Evolutionary conservation across 2,888 invertebrate genomes (phyloP), one percentile per base, ranked within the genome.

Genomic region (Chrysotoxum bicinctum): DNA sequence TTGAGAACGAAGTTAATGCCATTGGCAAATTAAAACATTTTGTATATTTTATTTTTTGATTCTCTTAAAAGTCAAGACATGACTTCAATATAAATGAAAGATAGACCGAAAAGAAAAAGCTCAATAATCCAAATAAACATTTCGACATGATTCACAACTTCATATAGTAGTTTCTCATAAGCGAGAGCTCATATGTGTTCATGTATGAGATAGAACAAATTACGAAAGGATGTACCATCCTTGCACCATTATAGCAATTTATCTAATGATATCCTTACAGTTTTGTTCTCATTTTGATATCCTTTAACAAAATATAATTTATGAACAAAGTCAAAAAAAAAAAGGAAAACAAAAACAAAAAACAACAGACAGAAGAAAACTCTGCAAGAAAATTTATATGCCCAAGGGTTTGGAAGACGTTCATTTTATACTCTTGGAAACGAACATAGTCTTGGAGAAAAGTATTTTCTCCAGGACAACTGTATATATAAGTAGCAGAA

Each of bases 191-290:
- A 32, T 21, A 30, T 43, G 40, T 64, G 40, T n/a, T 60, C 3
- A n/a, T n/a, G n/a, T n/a, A n/a, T n/a, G n/a, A n/a, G n/a, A n/a
- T n/a, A n/a, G 5, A 43, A 32, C 16, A 64, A 64, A 74, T 64
- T 43, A 74, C 21, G 19, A 35, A 23, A 32, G 8, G 40, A 23
- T 10, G 45, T 16, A 35, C 56, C 37, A 69, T 43, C 60, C 68
- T 52, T 50, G 68, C 54, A 16, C 64, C 37, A 69, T 81, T 72
- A 70, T 4, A 66, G 58, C 76, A 81, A 81, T 76, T 72, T 76
- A 66, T 81, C 81, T 76, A 81, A 81, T 76, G 76, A 81, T 81
- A 81, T 75, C 76, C 70, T 72, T 30, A 69, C 23, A 30, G 43
- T 60, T 66, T 58, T 60, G 52, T 10, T 35, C 66, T 58, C 66